These are phyloP conservation scores for Empidonax traillii DNA, from an alignment of 2,113 vertebrate genomes.

Conservation along the genomic window DNA sequence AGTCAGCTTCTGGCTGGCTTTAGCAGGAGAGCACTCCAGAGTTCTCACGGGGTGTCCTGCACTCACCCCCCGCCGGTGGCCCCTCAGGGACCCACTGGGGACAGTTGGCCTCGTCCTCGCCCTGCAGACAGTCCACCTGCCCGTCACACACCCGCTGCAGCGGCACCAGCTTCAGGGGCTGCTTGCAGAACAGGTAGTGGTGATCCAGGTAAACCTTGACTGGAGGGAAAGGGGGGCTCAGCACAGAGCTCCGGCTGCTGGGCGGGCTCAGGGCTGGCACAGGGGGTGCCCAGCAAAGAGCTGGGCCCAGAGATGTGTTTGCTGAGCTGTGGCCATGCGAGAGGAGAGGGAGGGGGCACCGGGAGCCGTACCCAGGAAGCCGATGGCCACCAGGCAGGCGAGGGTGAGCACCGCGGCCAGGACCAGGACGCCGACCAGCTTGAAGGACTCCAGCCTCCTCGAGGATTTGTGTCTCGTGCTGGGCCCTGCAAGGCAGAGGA, in stretches of 20 bases:
- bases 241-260: fast-evolving
- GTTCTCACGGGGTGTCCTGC: fast-evolving
- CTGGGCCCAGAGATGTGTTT: fast-evolving
- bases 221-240: constrained; percentile 24
- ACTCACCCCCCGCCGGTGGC: constrained; percentile 19
- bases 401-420: constrained; percentile 50
- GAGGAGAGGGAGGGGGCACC: background rate
- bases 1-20: background rate
- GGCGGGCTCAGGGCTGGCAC: background rate
- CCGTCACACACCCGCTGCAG: constrained; percentile 78
- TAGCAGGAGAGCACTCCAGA: fast-evolving
- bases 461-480: background rate
- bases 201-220: constrained; percentile 79
- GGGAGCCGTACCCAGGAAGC: constrained; percentile 61
- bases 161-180: constrained; percentile 79
- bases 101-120: constrained; percentile 84
- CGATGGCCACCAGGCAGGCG: background rate
- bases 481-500: constrained; percentile 29
- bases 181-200: constrained; percentile 85
- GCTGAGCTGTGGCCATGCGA: fast-evolving
- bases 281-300: background rate
- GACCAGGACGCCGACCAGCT: constrained; percentile 55
- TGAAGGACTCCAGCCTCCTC: background rate
- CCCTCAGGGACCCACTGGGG: constrained; percentile 36
- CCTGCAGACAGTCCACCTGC: constrained; percentile 74